Evolutionary conservation across 1,140 invertebrate species (phyloP).

Genomic region (Ceratitis capitata): DNA sequence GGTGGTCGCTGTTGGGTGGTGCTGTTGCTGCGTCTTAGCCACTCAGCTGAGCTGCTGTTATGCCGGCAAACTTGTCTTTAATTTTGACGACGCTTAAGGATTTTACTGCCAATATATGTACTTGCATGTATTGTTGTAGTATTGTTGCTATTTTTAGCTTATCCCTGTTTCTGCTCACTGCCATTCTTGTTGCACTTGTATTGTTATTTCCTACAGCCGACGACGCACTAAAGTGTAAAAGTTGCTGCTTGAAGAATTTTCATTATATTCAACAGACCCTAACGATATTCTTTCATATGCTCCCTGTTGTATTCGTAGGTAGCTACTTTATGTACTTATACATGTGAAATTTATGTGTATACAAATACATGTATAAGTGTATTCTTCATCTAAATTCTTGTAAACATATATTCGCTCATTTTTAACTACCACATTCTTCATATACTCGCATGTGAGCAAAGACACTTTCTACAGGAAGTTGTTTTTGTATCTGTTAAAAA

Average conservation of each 20-base stretch:
- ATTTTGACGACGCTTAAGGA: neutral
- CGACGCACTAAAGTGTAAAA: slow-evolving; percentile 37
- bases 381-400: neutral
- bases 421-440: neutral
- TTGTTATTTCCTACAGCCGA: neutral
- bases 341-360: no score
- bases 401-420: neutral
- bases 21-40: neutral
- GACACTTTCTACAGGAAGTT: neutral
- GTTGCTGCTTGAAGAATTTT: slow-evolving; percentile 37
- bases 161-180: neutral
- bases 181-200: neutral
- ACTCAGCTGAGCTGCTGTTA: neutral
- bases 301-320: neutral
- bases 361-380: neutral
- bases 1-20: neutral
- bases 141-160: neutral
- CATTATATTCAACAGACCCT: slow-evolving; percentile 42
- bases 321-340: neutral
- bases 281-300: neutral
- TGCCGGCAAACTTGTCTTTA: slow-evolving; percentile 12
- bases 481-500: neutral
- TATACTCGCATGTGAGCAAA: neutral
- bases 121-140: neutral
- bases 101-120: neutral